Evolutionary conservation across 2,888 invertebrate species (phyloP).

Genomic region (Augochlorella aurata): DNA sequence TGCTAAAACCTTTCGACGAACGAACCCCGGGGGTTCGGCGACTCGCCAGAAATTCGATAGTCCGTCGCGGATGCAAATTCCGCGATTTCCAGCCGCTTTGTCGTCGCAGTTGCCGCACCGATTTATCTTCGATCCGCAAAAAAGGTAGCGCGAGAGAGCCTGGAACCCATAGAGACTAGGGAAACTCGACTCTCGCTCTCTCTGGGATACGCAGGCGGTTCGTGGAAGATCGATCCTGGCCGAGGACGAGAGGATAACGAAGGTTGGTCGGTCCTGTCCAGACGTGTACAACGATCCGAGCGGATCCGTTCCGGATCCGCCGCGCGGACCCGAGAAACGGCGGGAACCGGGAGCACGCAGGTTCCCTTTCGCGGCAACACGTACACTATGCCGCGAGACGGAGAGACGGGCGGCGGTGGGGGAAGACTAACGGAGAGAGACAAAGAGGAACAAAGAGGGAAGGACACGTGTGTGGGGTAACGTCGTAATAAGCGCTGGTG

Average conservation of each 20-base stretch:
- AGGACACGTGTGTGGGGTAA: conserved; percentile 12
- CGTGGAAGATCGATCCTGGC: conserved; percentile 24
- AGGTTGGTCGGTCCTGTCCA: conserved; percentile 8
- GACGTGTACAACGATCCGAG: background rate
- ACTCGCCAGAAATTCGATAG: background rate
- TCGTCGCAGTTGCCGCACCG: background rate
- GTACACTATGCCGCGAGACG: background rate
- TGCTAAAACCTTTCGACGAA: background rate
- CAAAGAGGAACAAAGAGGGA: background rate
- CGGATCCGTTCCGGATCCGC: background rate
- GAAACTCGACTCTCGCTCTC: background rate
- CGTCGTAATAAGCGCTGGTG: conserved; percentile 47
- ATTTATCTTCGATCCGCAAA: conserved; percentile 10
- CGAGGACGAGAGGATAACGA: conserved; percentile 9
- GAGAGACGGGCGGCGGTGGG: background rate
- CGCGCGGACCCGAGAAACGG: conserved; percentile 11
- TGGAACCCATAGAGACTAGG: conserved; percentile 1
- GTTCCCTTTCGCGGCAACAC: conserved; percentile 25
- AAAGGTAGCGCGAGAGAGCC: background rate
- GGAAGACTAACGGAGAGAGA: background rate
- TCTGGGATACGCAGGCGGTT: background rate
- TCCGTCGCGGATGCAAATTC: conserved; percentile 1
- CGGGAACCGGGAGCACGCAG: conserved; percentile 26
- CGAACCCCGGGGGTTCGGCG: background rate
- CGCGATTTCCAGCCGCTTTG: background rate